Base-by-base conservation (phyloP, 2,113 vertebrate species). In the Pangasianodon gigas region DNA sequence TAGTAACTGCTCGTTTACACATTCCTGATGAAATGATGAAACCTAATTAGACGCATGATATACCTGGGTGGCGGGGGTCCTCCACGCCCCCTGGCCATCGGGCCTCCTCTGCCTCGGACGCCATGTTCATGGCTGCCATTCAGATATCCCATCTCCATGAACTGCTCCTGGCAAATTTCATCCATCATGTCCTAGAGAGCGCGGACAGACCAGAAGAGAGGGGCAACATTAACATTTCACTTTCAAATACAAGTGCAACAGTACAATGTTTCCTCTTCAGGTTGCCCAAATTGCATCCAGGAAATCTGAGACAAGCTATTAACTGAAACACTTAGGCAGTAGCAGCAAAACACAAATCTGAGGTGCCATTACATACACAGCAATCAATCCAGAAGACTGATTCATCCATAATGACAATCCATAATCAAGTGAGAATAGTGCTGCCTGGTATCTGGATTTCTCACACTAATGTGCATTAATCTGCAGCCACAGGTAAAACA, bases 131-230 rank as follows among this genome's bases (percentile, higher is more conserved):
- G 98, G 75, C 97, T 97, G 41, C 98, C 98, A 6, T 99, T 99
- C 93, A 99, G 96, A 92, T 98, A 99, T 88, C 97, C 96, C 93
- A 99, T 97, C 95, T 99, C 98, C 96, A 99, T 95, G 95, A 99
- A 99, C 90, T 99, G 98, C 91, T 99, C 98, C 93, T 98, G 98
- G 93, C 98, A 99, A 95, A 99, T 99, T 94, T 99, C 98, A 94
- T 99, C 98, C 97, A 99, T 99, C 98, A 99, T 97, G 85, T 99
- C 98, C 98, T 99, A 89, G 83, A 92, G 58, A 89, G 89, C 85
- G 80, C 37, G 58, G 74, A 87, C 81, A 75, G 21, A 24, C 52
- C 51, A 19, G 62, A 54, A 60, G 83, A 9, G 83, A 82, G 46
- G 86, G 54, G 21, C 41, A 26, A 65, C 24, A 24, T 26, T 32